Conservation (phyloP, 2,888 invertebrate species). For the Metallyticus violacea region DNA sequence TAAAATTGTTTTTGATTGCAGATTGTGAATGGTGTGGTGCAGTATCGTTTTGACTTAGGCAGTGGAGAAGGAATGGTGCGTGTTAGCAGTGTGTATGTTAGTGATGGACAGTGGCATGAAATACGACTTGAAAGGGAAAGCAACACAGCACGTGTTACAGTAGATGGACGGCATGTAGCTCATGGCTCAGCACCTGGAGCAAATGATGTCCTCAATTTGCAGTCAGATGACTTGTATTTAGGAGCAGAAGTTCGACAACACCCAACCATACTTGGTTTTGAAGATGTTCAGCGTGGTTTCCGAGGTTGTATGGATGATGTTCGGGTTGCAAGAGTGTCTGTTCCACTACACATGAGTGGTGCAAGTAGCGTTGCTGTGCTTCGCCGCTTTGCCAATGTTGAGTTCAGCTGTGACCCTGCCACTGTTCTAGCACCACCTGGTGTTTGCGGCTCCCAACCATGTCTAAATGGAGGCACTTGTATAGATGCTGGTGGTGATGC, state of each 20-base stretch:
- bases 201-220: slow-evolving; percentile 81
- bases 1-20: too few relatives aligned
- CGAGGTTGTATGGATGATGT: slow-evolving; percentile 90
- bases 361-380: slow-evolving; percentile 61
- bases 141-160: slow-evolving; percentile 71
- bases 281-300: slow-evolving; percentile 81
- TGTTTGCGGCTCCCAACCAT: slow-evolving; percentile 73
- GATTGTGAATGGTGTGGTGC: slow-evolving; percentile 78
- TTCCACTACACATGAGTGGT: slow-evolving; percentile 72
- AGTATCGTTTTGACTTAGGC: slow-evolving; percentile 90
- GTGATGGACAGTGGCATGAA: slow-evolving; percentile 84
- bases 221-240: slow-evolving; percentile 77
- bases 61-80: slow-evolving; percentile 83
- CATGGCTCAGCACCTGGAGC: slow-evolving; percentile 76
- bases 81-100: slow-evolving; percentile 71
- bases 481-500: slow-evolving; percentile 52
- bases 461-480: slow-evolving; percentile 72
- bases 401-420: slow-evolving; percentile 64
- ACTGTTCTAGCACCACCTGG: slow-evolving; percentile 59
- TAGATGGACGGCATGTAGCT: slow-evolving; percentile 71
- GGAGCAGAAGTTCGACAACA: slow-evolving; percentile 80
- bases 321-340: slow-evolving; percentile 66
- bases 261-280: slow-evolving; percentile 65
- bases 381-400: slow-evolving; percentile 67
- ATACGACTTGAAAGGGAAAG: slow-evolving; percentile 76